A percentile compares a stretch with the other conserved stretches of the same genome.
These are phyloP conservation scores for Barnardius zonarius DNA, from an alignment of 2,113 vertebrate species.

Conservation along the genomic window DNA sequence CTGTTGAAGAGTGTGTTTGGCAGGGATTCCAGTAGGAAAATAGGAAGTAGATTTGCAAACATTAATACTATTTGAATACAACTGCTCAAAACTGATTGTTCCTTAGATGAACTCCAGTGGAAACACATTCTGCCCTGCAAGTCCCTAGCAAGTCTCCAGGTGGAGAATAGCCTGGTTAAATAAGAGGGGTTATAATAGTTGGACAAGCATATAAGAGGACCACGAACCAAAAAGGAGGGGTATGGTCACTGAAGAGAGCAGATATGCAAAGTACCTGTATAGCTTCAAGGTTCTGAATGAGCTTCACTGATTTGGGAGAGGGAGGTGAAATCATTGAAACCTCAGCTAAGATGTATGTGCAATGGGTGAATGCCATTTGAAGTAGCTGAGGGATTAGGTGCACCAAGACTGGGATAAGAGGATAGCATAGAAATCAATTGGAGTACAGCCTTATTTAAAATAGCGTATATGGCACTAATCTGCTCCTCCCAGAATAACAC, in stretches of 20 bases:
- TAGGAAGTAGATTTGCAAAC: constrained; percentile 81
- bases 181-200: not conserved
- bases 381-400: not conserved
- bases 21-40: constrained; percentile 76
- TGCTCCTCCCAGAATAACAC: not conserved
- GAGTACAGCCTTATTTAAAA: not conserved
- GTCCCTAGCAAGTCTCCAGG: constrained; percentile 49
- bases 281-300: not conserved
- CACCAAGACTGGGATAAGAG: not conserved
- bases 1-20: constrained; percentile 79
- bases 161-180: not conserved
- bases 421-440: not conserved
- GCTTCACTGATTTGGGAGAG: not conserved
- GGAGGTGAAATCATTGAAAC: not conserved
- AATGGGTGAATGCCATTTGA: not conserved
- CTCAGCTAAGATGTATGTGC: not conserved
- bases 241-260: not conserved
- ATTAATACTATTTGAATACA: constrained; percentile 81
- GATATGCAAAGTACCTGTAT: not conserved
- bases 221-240: not conserved
- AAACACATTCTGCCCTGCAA: constrained; percentile 31
- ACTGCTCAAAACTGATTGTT: constrained; percentile 76
- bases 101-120: constrained; percentile 55
- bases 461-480: not conserved
- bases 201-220: not conserved